Conservation (phyloP, 64 coral and sea anemone genomes). For the Montipora capricornis region DNA sequence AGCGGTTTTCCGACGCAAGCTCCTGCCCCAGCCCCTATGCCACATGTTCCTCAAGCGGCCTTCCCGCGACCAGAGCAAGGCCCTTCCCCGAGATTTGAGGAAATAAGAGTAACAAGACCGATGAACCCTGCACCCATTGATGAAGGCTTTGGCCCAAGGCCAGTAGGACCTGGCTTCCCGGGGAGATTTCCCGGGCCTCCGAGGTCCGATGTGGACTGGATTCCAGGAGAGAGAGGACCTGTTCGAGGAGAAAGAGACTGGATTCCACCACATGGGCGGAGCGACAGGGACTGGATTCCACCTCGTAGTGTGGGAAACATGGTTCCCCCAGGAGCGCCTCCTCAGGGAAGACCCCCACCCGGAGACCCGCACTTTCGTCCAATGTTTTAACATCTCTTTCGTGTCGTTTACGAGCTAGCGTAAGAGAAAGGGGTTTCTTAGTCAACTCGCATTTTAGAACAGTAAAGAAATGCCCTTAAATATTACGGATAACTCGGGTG, state of each 20-base stretch:
- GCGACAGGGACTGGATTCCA: conserved; percentile 88
- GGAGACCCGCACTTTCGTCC: conserved; percentile 89
- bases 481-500: no score
- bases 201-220: conserved; percentile 88
- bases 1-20: conserved; percentile 82
- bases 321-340: conserved; percentile 80
- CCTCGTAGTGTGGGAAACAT: conserved; percentile 81
- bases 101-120: conserved; percentile 65
- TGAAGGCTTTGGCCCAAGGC: conserved; percentile 73
- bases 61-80: conserved; percentile 85
- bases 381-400: conserved; percentile 58
- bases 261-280: conserved; percentile 77
- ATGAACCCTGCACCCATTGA: conserved; percentile 66
- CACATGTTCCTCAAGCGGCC: conserved; percentile 75
- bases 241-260: conserved; percentile 85
- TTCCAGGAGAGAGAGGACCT: conserved; percentile 82
- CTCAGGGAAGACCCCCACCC: conserved; percentile 73
- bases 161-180: conserved; percentile 67
- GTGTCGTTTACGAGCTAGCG: background rate
- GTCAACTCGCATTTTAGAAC: no score
- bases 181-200: conserved; percentile 83
- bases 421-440: background rate
- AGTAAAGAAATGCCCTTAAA: no score
- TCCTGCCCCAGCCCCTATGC: conserved; percentile 71
- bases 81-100: conserved; percentile 83